phyloP scores from a whole-genome alignment of 2,797 vertebrate genomes.

The Pangasius larnaudii region DNA sequence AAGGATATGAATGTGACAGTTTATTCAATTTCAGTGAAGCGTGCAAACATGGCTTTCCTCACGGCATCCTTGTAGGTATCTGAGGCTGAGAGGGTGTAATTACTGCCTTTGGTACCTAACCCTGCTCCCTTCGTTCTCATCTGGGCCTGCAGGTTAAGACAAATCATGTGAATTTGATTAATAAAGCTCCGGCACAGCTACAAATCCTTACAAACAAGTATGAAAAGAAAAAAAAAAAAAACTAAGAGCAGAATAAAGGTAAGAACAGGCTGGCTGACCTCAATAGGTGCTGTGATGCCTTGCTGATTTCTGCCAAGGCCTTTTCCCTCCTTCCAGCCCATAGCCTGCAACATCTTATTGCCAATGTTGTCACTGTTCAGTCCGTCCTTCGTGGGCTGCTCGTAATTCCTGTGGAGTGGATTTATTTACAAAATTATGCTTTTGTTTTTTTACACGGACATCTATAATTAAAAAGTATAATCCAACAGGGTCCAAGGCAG shows the following conservation, averaged over 20 bases:
- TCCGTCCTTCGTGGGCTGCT: slow-evolving; percentile 97
- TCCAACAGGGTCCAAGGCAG: neutral
- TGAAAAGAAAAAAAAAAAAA: neutral
- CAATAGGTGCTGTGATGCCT: slow-evolving; percentile 95
- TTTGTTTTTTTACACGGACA: neutral
- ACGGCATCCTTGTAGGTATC: slow-evolving; percentile 98
- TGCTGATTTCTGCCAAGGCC: slow-evolving; percentile 96
- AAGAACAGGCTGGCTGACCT: slow-evolving; percentile 74
- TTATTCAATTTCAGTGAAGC: slow-evolving; percentile 95
- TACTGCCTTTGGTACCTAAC: slow-evolving; percentile 92
- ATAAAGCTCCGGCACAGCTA: neutral
- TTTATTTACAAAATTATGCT: neutral
- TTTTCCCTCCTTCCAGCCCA: slow-evolving; percentile 98
- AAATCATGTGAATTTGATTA: neutral
- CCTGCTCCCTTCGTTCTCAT: slow-evolving; percentile 93
- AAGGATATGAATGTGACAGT: slow-evolving; percentile 27
- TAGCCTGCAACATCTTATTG: slow-evolving; percentile 99
- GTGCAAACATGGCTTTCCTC: slow-evolving; percentile 98
- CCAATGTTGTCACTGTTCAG: slow-evolving; percentile 98
- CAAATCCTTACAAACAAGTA: neutral
- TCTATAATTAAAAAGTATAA: neutral
- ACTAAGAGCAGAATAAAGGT: neutral
- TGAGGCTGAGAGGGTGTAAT: slow-evolving; percentile 89
- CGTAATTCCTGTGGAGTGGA: slow-evolving; percentile 84
- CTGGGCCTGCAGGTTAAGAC: slow-evolving; percentile 81